Evolutionary conservation across 2,797 vertebrate species (phyloP), one percentile per base, ranked within the genome.

Genomic region (Salarias fasciatus): DNA sequence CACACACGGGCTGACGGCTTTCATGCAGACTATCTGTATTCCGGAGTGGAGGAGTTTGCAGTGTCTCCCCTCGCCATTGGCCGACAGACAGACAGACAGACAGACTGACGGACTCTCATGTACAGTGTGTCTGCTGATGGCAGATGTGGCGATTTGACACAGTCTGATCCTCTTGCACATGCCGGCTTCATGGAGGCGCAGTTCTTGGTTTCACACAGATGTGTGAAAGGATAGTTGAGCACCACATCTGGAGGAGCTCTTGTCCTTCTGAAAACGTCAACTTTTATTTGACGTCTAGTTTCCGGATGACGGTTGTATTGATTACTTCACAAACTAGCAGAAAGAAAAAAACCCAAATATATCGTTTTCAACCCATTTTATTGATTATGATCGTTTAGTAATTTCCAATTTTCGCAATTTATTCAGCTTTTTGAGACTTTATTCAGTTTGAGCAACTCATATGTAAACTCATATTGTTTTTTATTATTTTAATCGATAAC

Each of bases 111-210:
- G 75, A 75, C 61, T 72, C 75, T 57, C 38, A 44, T 66, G 80
- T 80, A 61, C 61, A 31, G 50, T 40, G 45, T 68, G 83, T 66
- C 71, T 6, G 30, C 45, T 48, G 58, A 55, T 63, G 72, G 83
- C 79, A 81, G 79, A 87, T 83, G 76, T 83, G 77, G 68, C 38
- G 49, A 77, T 88, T 83, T 88, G 81, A 86, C 81, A 84, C 77
- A 72, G 69, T 70, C 51, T 82, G 72, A 82, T 70, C 28, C 51
- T 64, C 6, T 45, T 53, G 15, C 71, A 79, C 55, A 66, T 67
- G 57, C 66, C 55, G 14, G 5, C 18, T 60, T 63, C 64, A 61
- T 33, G 43, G 36, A 81, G 73, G 75, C 53, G 68, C 54, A 33
- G 69, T 70, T 67, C 49, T 44, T 14, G 28, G 11, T 28, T 68